These are phyloP conservation scores for Chlorops oryzae DNA, from an alignment of 1,140 invertebrate genomes.

Conservation along the genomic window DNA sequence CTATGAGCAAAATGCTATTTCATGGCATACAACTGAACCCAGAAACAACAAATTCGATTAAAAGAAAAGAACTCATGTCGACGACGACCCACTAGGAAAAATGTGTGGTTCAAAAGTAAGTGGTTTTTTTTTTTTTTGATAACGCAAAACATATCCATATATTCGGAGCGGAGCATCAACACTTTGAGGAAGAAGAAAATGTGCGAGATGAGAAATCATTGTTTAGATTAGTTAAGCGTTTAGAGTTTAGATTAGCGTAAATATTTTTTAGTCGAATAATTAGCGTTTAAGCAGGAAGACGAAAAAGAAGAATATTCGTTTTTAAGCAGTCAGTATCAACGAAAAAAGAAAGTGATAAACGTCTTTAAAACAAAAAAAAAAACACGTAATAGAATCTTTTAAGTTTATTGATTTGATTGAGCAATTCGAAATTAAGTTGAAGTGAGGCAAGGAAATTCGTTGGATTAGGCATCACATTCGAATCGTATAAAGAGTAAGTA, in stretches of 20 bases:
- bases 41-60: too few species aligned
- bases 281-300: conserved; percentile 21
- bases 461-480: neutral
- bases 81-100: too few species aligned
- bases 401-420: conserved; percentile 1
- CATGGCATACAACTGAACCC: too few species aligned
- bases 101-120: too few species aligned
- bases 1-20: too few species aligned
- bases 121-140: too few species aligned
- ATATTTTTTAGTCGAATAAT: conserved; percentile 14
- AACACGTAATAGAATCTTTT: conserved; percentile 3
- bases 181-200: neutral
- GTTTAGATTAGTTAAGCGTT: neutral
- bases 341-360: conserved; percentile 46
- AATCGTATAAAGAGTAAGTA: conserved; percentile 2
- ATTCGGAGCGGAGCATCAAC: too few species aligned
- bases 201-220: neutral
- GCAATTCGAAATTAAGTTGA: conserved; percentile 6
- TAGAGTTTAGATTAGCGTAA: neutral
- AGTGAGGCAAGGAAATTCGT: neutral
- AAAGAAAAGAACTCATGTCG: too few species aligned
- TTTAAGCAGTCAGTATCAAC: conserved; percentile 44
- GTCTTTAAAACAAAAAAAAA: conserved; percentile 19
- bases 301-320: too few species aligned
- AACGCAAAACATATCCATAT: too few species aligned